phyloP scores from a whole-genome alignment of 1,140 invertebrate species.

The Archivesica marissinica region DNA sequence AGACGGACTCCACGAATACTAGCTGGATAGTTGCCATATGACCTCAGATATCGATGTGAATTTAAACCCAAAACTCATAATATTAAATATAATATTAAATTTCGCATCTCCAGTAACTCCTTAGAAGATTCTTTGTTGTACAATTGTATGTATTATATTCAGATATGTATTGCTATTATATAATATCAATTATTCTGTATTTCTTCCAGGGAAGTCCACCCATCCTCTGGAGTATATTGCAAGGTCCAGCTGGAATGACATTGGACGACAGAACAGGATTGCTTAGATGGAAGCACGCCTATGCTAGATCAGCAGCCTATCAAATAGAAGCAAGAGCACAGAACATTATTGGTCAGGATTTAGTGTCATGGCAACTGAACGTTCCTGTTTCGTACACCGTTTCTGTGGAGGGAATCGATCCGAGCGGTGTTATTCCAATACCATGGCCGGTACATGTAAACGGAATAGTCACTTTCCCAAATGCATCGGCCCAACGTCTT shows the following conservation, averaged over 20 bases:
- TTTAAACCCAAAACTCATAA: no score
- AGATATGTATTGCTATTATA: no score
- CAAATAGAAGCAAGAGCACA: conserved; percentile 35
- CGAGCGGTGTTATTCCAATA: conserved; percentile 44
- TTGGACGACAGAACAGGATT: conserved; percentile 42
- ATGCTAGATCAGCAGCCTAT: conserved; percentile 44
- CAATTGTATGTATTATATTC: no score
- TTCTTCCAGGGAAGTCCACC: conserved; percentile 62
- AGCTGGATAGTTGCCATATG: no score
- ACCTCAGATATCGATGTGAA: no score
- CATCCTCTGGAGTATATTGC: conserved; percentile 56
- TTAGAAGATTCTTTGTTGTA: no score
- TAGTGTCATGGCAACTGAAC: conserved; percentile 42
- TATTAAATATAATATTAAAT: no score
- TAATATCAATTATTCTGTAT: no score
- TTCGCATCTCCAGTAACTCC: no score
- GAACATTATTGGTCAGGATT: conserved; percentile 57
- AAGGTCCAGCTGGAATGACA: conserved; percentile 53
- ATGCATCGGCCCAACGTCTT: neutral
- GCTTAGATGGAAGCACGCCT: conserved; percentile 51
- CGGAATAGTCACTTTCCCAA: conserved; percentile 55
- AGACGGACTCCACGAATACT: no score
- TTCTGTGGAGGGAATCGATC: conserved; percentile 37
- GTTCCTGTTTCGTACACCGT: conserved; percentile 63
- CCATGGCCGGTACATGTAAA: conserved; percentile 54